A percentile compares a stretch with the other conserved stretches of the same genome.
Evolutionary conservation across 2,113 vertebrate genomes (phyloP).

Genomic region (Antechinus stuartii): DNA sequence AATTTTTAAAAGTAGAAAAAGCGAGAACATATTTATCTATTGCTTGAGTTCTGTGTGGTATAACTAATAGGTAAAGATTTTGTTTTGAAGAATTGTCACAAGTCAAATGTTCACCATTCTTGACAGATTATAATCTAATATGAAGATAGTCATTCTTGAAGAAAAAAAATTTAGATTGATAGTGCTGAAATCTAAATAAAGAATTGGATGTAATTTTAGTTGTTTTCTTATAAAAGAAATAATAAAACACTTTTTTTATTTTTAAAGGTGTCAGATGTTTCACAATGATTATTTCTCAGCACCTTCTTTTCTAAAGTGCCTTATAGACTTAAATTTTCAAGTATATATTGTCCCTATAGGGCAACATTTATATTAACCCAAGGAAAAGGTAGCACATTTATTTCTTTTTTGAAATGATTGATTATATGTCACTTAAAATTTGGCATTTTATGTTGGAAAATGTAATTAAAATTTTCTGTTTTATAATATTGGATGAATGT

Average conservation of each 20-base stretch:
- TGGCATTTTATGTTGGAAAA: conserved; percentile 34
- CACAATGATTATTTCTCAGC: background rate
- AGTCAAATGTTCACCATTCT: background rate
- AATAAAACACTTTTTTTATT: background rate
- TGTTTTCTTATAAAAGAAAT: background rate
- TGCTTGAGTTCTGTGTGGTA: background rate
- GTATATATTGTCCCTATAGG: background rate
- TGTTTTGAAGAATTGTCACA: background rate
- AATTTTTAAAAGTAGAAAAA: background rate
- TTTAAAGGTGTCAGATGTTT: background rate
- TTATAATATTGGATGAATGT: background rate
- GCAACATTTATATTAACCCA: conserved; percentile 35
- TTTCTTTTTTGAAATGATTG: conserved; percentile 48
- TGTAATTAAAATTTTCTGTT: conserved; percentile 70
- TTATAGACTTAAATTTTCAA: conserved; percentile 34
- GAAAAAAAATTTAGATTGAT: background rate
- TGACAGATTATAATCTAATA: background rate
- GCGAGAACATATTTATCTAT: background rate
- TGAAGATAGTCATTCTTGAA: background rate
- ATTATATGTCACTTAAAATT: conserved; percentile 54
- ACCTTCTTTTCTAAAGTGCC: conserved; percentile 67
- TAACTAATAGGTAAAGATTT: background rate
- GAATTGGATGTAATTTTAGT: background rate
- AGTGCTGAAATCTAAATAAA: background rate
- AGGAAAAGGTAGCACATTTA: background rate